Evolutionary conservation across 2,113 vertebrate species (phyloP).

Genomic region (Ifrita kowaldi): DNA sequence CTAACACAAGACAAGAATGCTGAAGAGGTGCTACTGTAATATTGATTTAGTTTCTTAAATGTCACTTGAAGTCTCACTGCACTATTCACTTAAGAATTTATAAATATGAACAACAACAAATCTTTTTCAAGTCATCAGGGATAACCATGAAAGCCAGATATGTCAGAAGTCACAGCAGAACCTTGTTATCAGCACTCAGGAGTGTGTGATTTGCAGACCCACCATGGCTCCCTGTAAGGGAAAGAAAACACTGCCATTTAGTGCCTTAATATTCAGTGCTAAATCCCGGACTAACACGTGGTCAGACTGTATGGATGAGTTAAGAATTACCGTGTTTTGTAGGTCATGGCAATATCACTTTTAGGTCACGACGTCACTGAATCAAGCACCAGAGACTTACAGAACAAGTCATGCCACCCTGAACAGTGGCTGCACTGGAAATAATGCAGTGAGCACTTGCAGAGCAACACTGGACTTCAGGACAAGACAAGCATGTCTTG

Average conservation of each 20-base stretch:
- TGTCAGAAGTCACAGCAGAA: background rate
- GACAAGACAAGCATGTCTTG: background rate
- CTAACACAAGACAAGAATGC: background rate
- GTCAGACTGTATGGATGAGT: background rate
- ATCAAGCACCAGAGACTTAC: background rate
- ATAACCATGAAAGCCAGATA: background rate
- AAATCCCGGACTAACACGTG: background rate
- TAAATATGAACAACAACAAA: background rate
- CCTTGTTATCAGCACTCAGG: background rate
- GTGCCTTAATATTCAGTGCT: background rate
- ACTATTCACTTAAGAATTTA: background rate
- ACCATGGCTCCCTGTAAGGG: background rate
- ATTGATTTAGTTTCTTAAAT: background rate
- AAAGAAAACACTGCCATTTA: background rate
- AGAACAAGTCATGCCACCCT: background rate
- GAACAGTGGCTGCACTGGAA: background rate
- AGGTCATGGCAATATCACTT: background rate
- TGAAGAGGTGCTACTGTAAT: background rate
- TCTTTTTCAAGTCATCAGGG: background rate
- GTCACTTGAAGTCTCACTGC: background rate
- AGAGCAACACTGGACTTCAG: background rate
- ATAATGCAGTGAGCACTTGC: background rate
- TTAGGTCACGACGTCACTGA: background rate
- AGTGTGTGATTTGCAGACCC: background rate
- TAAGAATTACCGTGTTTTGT: background rate